A percentile compares a stretch with the other conserved stretches of the same genome.
phyloP scores from a whole-genome alignment of 2,113 vertebrate genomes.

The Ailuropoda melanoleuca region DNA sequence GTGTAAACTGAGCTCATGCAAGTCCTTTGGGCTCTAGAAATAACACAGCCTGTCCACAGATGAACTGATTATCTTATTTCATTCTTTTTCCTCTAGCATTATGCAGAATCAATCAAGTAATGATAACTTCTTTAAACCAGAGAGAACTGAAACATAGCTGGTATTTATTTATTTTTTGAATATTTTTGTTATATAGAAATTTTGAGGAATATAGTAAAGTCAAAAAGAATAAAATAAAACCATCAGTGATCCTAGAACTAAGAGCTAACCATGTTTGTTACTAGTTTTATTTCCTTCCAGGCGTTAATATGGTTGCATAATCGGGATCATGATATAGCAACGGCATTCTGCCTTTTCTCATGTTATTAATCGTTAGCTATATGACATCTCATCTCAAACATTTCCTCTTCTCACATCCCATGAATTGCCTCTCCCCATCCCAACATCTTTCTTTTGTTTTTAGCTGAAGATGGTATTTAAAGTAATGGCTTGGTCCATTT shows the following conservation, averaged over 20 bases:
- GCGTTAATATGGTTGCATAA: neutral
- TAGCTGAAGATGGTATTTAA: neutral
- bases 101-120: neutral
- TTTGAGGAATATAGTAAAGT: neutral
- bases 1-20: constrained; percentile 68
- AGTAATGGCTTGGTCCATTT: neutral
- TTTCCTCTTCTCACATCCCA: neutral
- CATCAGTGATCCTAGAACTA: neutral
- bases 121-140: neutral
- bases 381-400: neutral
- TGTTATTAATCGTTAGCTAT: neutral
- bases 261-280: neutral
- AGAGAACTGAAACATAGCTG: neutral
- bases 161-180: neutral
- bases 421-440: neutral
- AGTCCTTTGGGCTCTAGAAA: constrained; percentile 72
- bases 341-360: neutral
- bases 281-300: neutral
- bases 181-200: neutral
- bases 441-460: neutral
- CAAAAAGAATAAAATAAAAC: neutral
- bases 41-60: constrained; percentile 50
- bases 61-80: constrained; percentile 25
- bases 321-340: neutral
- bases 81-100: constrained; percentile 12